Evolutionary conservation across 1,140 invertebrate species (phyloP).

Genomic region (Coptotermes formosanus): DNA sequence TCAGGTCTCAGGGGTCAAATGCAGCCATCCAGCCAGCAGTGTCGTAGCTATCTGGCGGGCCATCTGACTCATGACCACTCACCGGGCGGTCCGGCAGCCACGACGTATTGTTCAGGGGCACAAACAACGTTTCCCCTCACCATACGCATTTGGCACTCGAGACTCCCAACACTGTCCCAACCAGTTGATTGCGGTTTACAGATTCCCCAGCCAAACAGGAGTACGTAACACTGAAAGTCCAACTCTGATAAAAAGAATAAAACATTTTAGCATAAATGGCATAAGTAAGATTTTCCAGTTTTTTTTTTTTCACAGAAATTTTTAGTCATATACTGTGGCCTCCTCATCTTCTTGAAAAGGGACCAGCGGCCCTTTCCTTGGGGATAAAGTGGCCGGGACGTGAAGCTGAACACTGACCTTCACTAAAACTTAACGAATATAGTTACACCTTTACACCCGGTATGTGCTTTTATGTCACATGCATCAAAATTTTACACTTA

Average conservation of each 20-base stretch:
- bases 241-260: neutral
- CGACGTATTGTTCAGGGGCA: neutral
- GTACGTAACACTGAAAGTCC: neutral
- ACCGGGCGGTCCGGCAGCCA: neutral
- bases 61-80: neutral
- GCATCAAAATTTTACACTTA: no score
- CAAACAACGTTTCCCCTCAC: neutral
- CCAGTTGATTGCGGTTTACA: neutral
- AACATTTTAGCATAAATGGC: neutral
- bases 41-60: neutral
- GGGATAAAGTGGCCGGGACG: no score
- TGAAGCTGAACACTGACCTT: no score
- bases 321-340: no score
- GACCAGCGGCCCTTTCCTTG: no score
- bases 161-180: neutral
- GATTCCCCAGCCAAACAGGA: neutral
- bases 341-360: no score
- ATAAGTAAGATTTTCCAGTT: neutral
- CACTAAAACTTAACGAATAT: no score
- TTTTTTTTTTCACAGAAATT: no score
- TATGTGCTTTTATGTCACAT: no score
- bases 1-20: neutral
- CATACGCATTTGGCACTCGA: neutral
- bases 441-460: no score
- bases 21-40: neutral